A percentile compares a stretch with the other conserved stretches of the same genome.
These are phyloP conservation scores for Heterotis niloticus DNA, from an alignment of 2,113 vertebrate species.

Conservation along the genomic window DNA sequence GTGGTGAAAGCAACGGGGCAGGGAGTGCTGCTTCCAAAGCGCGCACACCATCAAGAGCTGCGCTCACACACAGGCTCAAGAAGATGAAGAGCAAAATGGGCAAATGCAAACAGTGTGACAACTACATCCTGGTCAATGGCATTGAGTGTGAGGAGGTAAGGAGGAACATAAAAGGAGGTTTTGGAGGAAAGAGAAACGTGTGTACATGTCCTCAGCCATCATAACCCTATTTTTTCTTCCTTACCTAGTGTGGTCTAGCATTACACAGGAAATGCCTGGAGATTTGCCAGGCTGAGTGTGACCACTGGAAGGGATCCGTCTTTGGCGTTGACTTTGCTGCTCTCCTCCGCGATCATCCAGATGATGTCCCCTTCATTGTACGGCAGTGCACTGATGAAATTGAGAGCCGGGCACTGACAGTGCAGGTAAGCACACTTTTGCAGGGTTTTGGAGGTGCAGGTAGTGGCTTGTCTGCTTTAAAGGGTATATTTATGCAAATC, in stretches of 20 bases:
- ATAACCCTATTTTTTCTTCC: neutral
- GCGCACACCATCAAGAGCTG: conserved; percentile 65
- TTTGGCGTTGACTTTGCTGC: conserved; percentile 76
- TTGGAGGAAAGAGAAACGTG: neutral
- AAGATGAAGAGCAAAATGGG: conserved; percentile 77
- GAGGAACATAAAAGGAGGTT: neutral
- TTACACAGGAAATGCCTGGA: conserved; percentile 92
- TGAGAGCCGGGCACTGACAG: conserved; percentile 74
- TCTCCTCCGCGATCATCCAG: conserved; percentile 62
- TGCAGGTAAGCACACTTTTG: conserved; percentile 68
- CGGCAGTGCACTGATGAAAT: conserved; percentile 78
- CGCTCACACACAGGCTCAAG: conserved; percentile 75
- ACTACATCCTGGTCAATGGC: conserved; percentile 81
- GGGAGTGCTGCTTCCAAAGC: conserved; percentile 51
- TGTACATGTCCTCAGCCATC: neutral
- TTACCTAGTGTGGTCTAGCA: conserved; percentile 73
- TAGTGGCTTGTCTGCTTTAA: too few relatives aligned
- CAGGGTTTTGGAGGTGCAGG: too few relatives aligned
- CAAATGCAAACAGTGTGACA: conserved; percentile 88
- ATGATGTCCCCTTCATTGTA: conserved; percentile 81
- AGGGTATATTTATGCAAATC: too few relatives aligned
- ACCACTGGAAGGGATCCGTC: conserved; percentile 66
- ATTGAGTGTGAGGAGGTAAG: conserved; percentile 87
- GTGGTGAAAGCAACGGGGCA: conserved; percentile 55
- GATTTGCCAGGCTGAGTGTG: conserved; percentile 76